phyloP scores from a whole-genome alignment of 2,888 invertebrate genomes.

The Pyralis farinalis region DNA sequence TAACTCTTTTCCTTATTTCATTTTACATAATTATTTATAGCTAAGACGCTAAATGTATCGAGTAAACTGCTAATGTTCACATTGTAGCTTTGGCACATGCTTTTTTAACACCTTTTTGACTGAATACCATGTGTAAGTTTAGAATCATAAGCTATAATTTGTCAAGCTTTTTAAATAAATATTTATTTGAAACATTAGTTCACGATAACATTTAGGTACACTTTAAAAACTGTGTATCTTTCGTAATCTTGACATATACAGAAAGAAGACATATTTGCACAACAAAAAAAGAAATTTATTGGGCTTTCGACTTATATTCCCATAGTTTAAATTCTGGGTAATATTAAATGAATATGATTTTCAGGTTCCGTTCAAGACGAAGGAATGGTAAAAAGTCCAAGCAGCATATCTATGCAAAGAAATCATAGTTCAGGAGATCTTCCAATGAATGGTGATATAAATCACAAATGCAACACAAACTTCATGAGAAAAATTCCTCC shows the following conservation, averaged over 20 bases:
- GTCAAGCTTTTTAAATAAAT: too few species aligned
- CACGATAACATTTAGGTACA: too few species aligned
- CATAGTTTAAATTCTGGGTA: neutral
- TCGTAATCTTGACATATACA: too few species aligned
- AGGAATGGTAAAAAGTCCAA: slow-evolving; percentile 90
- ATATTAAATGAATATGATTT: slow-evolving; percentile 24
- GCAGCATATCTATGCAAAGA: slow-evolving; percentile 89
- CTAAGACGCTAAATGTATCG: slow-evolving; percentile 11
- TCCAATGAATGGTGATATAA: slow-evolving; percentile 83
- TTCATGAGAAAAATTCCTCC: slow-evolving; percentile 98
- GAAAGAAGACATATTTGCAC: too few species aligned
- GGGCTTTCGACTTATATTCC: too few species aligned
- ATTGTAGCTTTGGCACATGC: slow-evolving; percentile 16
- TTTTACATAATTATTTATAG: slow-evolving; percentile 16
- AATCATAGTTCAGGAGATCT: slow-evolving; percentile 87
- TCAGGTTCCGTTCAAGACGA: slow-evolving; percentile 62
- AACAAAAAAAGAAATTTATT: too few species aligned
- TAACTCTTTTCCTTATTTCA: slow-evolving; percentile 4
- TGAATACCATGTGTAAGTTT: neutral
- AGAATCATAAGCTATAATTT: neutral
- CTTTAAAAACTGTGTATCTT: too few species aligned
- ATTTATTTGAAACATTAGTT: too few species aligned
- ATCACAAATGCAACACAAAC: slow-evolving; percentile 91
- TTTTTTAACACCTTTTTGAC: slow-evolving; percentile 8
- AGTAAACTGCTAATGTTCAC: slow-evolving; percentile 10